These are phyloP conservation scores for Drepana arcuata DNA, from an alignment of 1,140 invertebrate genomes.

Conservation along the genomic window DNA sequence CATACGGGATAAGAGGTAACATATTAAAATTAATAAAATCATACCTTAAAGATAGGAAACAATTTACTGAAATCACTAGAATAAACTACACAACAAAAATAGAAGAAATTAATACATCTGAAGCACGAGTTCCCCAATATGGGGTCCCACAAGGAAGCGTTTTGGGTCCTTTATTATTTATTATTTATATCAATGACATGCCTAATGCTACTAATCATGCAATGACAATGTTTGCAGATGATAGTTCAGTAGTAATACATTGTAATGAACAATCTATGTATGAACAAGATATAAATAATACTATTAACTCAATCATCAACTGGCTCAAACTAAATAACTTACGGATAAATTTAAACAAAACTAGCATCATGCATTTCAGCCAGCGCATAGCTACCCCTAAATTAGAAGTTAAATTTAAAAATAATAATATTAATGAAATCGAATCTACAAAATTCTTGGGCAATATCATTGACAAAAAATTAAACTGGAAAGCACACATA, in stretches of 20 bases:
- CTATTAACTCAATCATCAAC: not conserved
- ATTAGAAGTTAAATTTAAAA: too few species aligned
- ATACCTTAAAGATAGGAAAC: too few species aligned
- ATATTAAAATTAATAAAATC: too few species aligned
- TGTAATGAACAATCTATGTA: not conserved
- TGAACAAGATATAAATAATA: slow-evolving; percentile 3
- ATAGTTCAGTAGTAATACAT: slow-evolving; percentile 4
- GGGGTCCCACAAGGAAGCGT: slow-evolving; percentile 5
- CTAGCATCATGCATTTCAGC: slow-evolving; percentile 3
- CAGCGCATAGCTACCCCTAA: not conserved
- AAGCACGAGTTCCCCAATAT: not conserved
- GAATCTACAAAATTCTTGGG: slow-evolving; percentile 1
- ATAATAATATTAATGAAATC: not conserved
- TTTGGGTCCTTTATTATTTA: slow-evolving; percentile 3
- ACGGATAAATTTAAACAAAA: slow-evolving; percentile 5
- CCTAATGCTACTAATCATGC: slow-evolving; percentile 1
- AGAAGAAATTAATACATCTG: not conserved
- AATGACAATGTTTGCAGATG: slow-evolving; percentile 7
- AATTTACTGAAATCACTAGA: slow-evolving; percentile 2
- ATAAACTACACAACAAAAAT: not conserved
- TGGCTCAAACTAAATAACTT: slow-evolving; percentile 6
- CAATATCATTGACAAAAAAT: not conserved
- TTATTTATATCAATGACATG: slow-evolving; percentile 7
- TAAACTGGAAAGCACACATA: too few species aligned
- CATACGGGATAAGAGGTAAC: too few species aligned